Evolutionary conservation across 2,113 vertebrate genomes (phyloP).

Genomic region (Hippoglossus stenolepis): DNA sequence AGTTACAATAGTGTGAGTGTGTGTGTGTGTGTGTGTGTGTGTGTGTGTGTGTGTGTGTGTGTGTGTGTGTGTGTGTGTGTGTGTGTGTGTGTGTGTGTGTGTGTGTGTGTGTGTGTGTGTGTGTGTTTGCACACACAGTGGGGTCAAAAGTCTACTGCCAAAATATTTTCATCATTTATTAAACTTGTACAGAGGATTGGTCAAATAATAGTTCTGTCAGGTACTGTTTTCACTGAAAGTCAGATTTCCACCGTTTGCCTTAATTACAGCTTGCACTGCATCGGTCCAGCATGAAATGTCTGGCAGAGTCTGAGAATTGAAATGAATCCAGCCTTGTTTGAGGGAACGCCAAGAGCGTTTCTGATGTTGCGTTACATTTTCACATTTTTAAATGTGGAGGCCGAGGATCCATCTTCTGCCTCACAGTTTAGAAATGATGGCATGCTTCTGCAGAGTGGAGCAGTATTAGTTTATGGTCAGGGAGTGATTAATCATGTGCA

Average conservation of each 20-base stretch:
- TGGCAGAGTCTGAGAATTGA: slow-evolving; percentile 17
- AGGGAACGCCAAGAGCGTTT: slow-evolving; percentile 10
- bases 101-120: slow-evolving; percentile 4
- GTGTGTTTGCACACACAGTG: slow-evolving; percentile 58
- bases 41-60: not conserved
- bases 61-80: not conserved
- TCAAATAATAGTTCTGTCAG: slow-evolving; percentile 31
- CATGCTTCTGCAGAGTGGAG: not conserved
- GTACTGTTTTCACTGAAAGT: slow-evolving; percentile 42
- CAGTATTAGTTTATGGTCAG: not conserved
- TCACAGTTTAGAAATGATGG: not conserved
- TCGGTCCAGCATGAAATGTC: slow-evolving; percentile 38
- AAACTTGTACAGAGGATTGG: slow-evolving; percentile 33
- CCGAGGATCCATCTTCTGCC: not conserved
- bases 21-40: slow-evolving; percentile 18
- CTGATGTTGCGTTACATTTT: not conserved
- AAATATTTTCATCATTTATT: slow-evolving; percentile 75
- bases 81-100: too few species aligned
- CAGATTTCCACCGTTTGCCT: slow-evolving; percentile 74
- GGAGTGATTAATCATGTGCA: not conserved
- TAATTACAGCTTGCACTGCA: slow-evolving; percentile 67
- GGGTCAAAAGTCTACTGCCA: slow-evolving; percentile 73
- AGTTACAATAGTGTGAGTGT: not conserved
- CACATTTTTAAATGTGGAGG: not conserved
- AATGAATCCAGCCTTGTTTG: slow-evolving; percentile 32